Base-by-base conservation (phyloP, 2,797 vertebrate genomes). In the Austrolebias charrua region DNA sequence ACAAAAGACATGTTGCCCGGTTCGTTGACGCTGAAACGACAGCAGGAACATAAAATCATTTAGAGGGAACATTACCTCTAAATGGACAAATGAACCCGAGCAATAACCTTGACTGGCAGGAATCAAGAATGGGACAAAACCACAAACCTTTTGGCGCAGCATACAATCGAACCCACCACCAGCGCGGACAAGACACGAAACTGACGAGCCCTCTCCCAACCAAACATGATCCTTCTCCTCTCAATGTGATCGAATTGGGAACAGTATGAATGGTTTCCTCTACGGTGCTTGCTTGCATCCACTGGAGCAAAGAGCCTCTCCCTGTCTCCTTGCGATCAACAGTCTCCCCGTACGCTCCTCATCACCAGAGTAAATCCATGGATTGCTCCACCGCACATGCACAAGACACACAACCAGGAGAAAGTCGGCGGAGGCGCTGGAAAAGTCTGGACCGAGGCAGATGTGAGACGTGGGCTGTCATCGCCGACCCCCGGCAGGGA, bases 1-100 rank as follows among this genome's bases (percentile, higher is more conserved):
- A 97, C 96, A 76, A 96, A 95, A 69, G 95, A 97, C 95, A 97
- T 97, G 90, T 97, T 96, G 57, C 95, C 94, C 33, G 94, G 95
- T 72, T 95, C 95, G 81, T 95, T 96, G 69, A 94, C 95, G 87
- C 95, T 97, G 89, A 24, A 83, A 89, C 4, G 55, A 76, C 19
- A 81, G 18, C 3, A 67, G 7, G 35, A 11, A 15, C 4, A 15
- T 15, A 5, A 14, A 43, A 14, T 15, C 4, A 43, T 16, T 19
- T 28, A 60, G 31, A 16, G 29, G 13, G 10, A 47, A 52, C 71
- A 76, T 73, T 59, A 79, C 69, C 76, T 71, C 2, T 0, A n/a
- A n/a, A n/a, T n/a, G 51, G 24, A 46, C 43, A 70, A 76, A 43
- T 69, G 66, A 76, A 43, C 29, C 15, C 16, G 20, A 20, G 44